phyloP scores from a whole-genome alignment of 2,797 vertebrate species.

The Gorsachius magnificus region DNA sequence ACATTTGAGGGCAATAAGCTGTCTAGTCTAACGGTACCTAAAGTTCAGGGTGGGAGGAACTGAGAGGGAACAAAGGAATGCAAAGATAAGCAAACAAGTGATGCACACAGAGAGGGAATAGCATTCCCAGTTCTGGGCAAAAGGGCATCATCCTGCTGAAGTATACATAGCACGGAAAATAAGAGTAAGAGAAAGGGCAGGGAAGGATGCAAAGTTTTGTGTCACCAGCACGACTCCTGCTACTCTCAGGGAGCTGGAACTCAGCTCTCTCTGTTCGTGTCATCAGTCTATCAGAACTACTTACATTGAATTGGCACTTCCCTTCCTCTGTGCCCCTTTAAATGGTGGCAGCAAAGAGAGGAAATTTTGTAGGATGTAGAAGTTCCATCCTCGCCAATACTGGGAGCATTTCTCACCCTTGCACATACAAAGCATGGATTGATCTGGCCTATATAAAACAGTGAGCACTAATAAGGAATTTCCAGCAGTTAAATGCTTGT shows the following conservation, averaged over 20 bases:
- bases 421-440: not conserved
- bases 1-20: not conserved
- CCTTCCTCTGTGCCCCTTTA: not conserved
- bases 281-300: not conserved
- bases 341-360: not conserved
- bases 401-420: not conserved
- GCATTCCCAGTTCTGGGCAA: not conserved
- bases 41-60: not conserved
- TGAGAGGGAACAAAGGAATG: not conserved
- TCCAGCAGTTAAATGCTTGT: not conserved
- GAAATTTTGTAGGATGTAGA: not conserved
- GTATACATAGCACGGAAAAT: not conserved
- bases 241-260: not conserved
- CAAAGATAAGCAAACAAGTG: not conserved
- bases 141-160: not conserved
- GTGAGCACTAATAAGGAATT: not conserved
- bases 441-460: not conserved
- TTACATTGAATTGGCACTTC: not conserved
- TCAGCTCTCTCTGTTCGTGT: not conserved
- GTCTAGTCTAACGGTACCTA: not conserved
- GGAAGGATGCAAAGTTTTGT: not conserved
- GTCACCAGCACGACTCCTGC: accelerated
- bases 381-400: not conserved
- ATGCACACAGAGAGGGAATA: not conserved
- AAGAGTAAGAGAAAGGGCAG: not conserved